Base-by-base conservation (phyloP, 2,888 invertebrate genomes). In the Zaprionus obscuricornis region DNA sequence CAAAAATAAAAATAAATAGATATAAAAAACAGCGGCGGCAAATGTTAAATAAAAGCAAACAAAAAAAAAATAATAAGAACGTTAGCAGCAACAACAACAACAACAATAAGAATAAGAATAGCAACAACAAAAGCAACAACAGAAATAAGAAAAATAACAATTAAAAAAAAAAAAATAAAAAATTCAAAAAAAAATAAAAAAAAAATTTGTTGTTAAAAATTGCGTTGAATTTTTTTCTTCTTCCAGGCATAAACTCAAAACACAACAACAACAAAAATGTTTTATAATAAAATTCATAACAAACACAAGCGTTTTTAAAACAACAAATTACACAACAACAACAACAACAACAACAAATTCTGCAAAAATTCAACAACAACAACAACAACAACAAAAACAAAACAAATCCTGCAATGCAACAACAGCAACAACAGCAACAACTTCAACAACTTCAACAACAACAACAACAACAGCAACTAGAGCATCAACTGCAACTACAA, bases 171-270 rank as follows among this genome's bases (percentile, higher is more conserved):
- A 29, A 6, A 29, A 6, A n/a, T 10, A 3, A 29, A 29, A 6
- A 29, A 29, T 29, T 29, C 3, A 3, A 29, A 29, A 13, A 31
- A 31, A 3, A 8, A 13, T 7, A 31, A 31, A 11, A 31, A 24
- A 46, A 50, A 14, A 50, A 42, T 17, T 34, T 10, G n/a, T 24
- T 33, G 31, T 17, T 34, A 8, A 31, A n/a, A 46, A 39, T 22
- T 34, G 8, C 37, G n/a, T 33, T 31, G 18, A 45, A 7, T 10
- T 17, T 45, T 42, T 31, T 29, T 46, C 36, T 56, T 40, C 39
- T 62, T 65, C 27, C 77, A 84, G 85, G 87, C 79, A 86, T 74
- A 83, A 85, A 79, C 83, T 81, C 66, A 60, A 68, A 84, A 79
- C 60, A 84, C 60, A 79, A 86, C 55, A 67, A 64, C 65, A 66